Conservation (phyloP, 53 echinoderm and acorn worm species). For the Antedon mediterranea region DNA sequence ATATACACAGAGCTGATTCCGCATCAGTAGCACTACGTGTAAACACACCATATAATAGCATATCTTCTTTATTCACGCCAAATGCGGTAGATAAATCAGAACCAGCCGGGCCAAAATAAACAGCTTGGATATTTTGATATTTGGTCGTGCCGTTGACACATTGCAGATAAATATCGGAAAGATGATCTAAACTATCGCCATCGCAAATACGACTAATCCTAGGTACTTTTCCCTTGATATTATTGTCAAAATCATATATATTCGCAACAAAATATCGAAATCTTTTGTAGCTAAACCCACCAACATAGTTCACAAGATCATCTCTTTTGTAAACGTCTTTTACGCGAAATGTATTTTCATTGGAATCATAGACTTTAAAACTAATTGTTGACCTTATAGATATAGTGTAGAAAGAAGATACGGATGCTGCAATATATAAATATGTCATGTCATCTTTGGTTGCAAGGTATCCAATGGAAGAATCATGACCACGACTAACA, state of each 20-base stretch:
- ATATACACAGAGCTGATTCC: constrained; percentile 25
- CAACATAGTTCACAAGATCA: neutral
- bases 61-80: constrained; percentile 4
- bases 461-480: constrained; percentile 3
- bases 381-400: neutral
- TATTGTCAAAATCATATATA: neutral
- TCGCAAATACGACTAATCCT: neutral
- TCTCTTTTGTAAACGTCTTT: neutral
- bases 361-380: neutral
- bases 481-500: neutral
- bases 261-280: neutral
- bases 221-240: neutral
- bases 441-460: neutral
- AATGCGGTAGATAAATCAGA: constrained; percentile 20
- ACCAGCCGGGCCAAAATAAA: constrained; percentile 37
- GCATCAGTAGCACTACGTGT: neutral
- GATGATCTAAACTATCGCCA: neutral
- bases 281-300: neutral
- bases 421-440: constrained; percentile 18
- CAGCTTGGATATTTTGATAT: constrained; percentile 29
- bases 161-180: neutral
- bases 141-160: neutral
- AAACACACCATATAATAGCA: constrained; percentile 24
- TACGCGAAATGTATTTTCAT: neutral
- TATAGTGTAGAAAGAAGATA: neutral